A percentile compares a stretch with the other conserved stretches of the same genome.
Evolutionary conservation across 2,888 invertebrate genomes (phyloP).

Genomic region (Keiferia lycopersicella): DNA sequence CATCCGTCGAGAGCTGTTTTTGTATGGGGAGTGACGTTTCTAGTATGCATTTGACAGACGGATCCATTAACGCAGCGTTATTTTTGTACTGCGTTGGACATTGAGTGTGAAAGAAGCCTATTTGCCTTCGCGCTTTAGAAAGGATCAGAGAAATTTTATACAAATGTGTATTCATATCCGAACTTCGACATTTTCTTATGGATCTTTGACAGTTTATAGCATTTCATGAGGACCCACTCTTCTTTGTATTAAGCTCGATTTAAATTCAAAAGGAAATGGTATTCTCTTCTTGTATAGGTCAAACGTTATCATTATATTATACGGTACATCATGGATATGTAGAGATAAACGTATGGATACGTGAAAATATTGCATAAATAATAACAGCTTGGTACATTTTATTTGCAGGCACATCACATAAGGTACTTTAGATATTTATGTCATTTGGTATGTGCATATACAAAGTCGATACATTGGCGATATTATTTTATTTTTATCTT

Average conservation of each 20-base stretch:
- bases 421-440: too few species aligned
- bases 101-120: background rate
- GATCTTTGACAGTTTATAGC: background rate
- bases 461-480: too few species aligned
- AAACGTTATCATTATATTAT: slow-evolving; percentile 9
- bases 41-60: too few species aligned
- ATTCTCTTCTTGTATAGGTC: slow-evolving; percentile 11
- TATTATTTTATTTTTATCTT: too few species aligned
- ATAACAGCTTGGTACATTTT: background rate
- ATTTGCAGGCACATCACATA: too few species aligned
- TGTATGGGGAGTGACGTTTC: too few species aligned
- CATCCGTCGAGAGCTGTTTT: too few species aligned
- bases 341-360: background rate
- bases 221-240: background rate
- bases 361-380: slow-evolving; percentile 1
- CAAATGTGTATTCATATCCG: background rate
- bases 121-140: too few species aligned
- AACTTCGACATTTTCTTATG: background rate
- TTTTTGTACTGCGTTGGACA: too few species aligned
- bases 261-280: slow-evolving; percentile 14
- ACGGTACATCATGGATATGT: background rate
- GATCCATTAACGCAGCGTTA: too few species aligned
- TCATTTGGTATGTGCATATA: too few species aligned
- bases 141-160: background rate
- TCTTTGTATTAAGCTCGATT: background rate